Percentiles rank a stretch among this genome's conserved stretches.
phyloP scores from a whole-genome alignment of 1,140 invertebrate species.

The Apis mellifera region DNA sequence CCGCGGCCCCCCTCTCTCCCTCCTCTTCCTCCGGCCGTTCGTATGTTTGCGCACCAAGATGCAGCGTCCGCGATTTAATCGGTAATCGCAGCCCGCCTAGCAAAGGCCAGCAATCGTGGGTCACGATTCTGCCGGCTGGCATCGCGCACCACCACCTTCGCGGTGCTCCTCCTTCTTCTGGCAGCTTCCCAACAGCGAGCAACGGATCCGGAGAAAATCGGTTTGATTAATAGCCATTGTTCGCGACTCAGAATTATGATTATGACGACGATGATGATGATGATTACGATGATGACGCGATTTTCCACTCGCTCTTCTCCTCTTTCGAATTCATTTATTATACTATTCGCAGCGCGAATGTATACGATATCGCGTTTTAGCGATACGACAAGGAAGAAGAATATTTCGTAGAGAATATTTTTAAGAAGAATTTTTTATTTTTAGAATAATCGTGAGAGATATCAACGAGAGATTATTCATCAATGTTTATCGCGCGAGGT shows the following conservation, averaged over 20 bases:
- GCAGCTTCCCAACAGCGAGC: not conserved
- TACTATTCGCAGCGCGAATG: no score
- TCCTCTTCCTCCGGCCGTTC: not conserved
- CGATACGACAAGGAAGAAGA: no score
- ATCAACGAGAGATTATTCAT: no score
- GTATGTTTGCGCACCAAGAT: constrained; percentile 42
- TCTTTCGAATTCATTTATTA: no score
- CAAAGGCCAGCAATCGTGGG: constrained; percentile 18
- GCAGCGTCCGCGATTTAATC: constrained; percentile 45
- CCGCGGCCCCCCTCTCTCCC: not conserved
- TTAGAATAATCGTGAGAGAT: no score
- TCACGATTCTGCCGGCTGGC: constrained; percentile 24
- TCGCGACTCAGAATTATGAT: constrained; percentile 48
- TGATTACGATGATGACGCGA: no score
- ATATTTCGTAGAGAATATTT: no score
- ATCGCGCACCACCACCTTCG: not conserved
- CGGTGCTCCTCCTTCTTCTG: constrained; percentile 12
- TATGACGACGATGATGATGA: no score
- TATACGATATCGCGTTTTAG: no score
- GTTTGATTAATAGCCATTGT: constrained; percentile 67
- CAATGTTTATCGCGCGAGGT: not conserved
- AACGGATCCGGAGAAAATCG: constrained; percentile 45
- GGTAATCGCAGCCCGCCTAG: constrained; percentile 23
- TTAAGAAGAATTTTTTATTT: no score
- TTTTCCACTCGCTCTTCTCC: no score